phyloP scores from a whole-genome alignment of 1,140 invertebrate species.

The Papilio aristodemus region DNA sequence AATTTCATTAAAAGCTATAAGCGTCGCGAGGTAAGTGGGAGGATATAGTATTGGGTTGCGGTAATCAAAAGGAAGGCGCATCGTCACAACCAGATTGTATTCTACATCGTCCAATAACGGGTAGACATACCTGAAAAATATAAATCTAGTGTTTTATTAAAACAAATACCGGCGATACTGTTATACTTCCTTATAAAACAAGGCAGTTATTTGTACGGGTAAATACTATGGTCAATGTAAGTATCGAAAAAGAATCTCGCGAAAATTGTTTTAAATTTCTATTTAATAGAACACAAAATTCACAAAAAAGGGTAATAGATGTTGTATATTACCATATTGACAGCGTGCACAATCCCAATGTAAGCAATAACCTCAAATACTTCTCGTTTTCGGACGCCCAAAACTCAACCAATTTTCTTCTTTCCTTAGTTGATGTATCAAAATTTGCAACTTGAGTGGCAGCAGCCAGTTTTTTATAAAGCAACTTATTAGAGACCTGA shows the following conservation, averaged over 20 bases:
- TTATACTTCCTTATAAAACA: too few relatives aligned
- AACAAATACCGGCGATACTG: too few relatives aligned
- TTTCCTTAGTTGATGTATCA: constrained; percentile 47
- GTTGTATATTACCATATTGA: constrained; percentile 50
- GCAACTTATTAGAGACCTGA: constrained; percentile 46
- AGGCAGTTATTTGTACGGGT: too few relatives aligned
- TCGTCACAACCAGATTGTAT: constrained; percentile 59
- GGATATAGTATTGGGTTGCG: constrained; percentile 45
- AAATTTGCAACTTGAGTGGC: constrained; percentile 56
- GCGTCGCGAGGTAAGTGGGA: constrained; percentile 45
- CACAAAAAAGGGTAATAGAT: not conserved
- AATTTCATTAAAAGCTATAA: constrained; percentile 51
- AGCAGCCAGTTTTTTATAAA: constrained; percentile 52
- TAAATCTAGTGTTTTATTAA: not conserved
- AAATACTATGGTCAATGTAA: too few relatives aligned
- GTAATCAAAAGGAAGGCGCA: constrained; percentile 54
- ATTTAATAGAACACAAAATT: too few relatives aligned
- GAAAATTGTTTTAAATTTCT: too few relatives aligned
- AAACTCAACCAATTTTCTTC: constrained; percentile 46
- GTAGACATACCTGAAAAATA: constrained; percentile 56
- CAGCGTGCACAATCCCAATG: constrained; percentile 51
- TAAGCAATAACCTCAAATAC: constrained; percentile 54
- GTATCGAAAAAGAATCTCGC: too few relatives aligned
- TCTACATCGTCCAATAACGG: constrained; percentile 65
- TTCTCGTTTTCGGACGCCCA: constrained; percentile 53